phyloP scores from a whole-genome alignment of 2,888 invertebrate species.

The Coecobrya sp. region DNA sequence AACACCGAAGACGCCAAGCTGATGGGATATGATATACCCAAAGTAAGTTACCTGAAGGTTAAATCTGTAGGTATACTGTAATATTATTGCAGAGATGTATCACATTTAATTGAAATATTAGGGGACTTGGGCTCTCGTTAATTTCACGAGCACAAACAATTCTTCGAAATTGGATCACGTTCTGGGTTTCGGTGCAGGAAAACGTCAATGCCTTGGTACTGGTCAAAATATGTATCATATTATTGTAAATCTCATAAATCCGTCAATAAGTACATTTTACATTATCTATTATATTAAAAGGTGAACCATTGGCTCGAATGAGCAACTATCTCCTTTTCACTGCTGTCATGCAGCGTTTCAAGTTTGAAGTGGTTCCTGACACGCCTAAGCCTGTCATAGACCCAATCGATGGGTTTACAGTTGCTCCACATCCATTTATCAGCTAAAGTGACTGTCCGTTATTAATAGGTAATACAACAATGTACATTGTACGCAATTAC shows the following conservation, averaged over 20 bases:
- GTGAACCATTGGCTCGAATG: slow-evolving; percentile 83
- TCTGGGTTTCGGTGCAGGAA: slow-evolving; percentile 86
- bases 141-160: slow-evolving; percentile 82
- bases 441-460: slow-evolving; percentile 75
- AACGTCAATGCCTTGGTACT: slow-evolving; percentile 80
- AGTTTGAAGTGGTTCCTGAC: slow-evolving; percentile 76
- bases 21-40: slow-evolving; percentile 89
- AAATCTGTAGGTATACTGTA: too few species aligned
- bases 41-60: slow-evolving; percentile 86
- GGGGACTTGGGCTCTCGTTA: slow-evolving; percentile 83
- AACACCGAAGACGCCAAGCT: slow-evolving; percentile 89
- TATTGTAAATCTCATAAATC: not conserved
- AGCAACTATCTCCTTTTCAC: slow-evolving; percentile 82
- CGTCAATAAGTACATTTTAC: too few species aligned
- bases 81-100: too few species aligned
- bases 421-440: slow-evolving; percentile 82
- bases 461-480: slow-evolving; percentile 10
- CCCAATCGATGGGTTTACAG: slow-evolving; percentile 82
- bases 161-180: slow-evolving; percentile 83
- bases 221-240: not conserved
- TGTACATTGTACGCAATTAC: too few species aligned
- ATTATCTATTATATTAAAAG: slow-evolving; percentile 52
- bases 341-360: slow-evolving; percentile 81
- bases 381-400: slow-evolving; percentile 39
- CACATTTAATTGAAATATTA: slow-evolving; percentile 55